Percentiles rank a stretch among this genome's conserved stretches.
Evolutionary conservation across 2,888 invertebrate genomes (phyloP).

Genomic region (Heteromurus nitidus): DNA sequence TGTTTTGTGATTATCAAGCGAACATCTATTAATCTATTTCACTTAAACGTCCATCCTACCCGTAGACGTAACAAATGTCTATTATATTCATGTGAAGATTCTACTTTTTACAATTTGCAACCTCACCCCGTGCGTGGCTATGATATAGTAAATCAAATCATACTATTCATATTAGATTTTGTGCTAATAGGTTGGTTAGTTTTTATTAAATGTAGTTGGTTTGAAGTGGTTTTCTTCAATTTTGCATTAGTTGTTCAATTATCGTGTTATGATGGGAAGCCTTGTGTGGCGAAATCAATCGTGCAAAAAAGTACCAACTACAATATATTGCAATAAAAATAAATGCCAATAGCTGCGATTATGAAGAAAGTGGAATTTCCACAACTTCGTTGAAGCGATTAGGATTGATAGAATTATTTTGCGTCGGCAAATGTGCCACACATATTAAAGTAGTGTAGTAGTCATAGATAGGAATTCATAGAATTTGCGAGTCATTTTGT

Average conservation of each 20-base stretch:
- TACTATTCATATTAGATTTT: too few species aligned
- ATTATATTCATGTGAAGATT: too few species aligned
- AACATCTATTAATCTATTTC: too few species aligned
- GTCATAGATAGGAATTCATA: neutral
- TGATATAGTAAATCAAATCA: too few species aligned
- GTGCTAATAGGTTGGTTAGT: neutral
- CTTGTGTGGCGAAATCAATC: neutral
- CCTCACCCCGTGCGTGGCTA: too few species aligned
- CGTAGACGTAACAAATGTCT: too few species aligned
- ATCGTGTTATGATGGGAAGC: neutral
- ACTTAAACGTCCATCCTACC: too few species aligned
- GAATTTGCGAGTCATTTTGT: neutral
- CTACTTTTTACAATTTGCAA: too few species aligned
- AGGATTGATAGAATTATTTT: too few species aligned
- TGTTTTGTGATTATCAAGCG: too few species aligned
- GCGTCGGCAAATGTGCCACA: neutral
- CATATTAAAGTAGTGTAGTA: neutral
- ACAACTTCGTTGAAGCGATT: neutral
- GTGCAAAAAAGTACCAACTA: neutral
- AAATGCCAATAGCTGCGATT: too few species aligned
- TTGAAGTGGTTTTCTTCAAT: neutral
- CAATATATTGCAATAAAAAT: too few species aligned
- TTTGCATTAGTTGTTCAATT: neutral
- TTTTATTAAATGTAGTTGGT: neutral
- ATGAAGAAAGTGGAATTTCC: neutral